phyloP scores from a whole-genome alignment of 2,888 invertebrate species.

The Molorchus minor region DNA sequence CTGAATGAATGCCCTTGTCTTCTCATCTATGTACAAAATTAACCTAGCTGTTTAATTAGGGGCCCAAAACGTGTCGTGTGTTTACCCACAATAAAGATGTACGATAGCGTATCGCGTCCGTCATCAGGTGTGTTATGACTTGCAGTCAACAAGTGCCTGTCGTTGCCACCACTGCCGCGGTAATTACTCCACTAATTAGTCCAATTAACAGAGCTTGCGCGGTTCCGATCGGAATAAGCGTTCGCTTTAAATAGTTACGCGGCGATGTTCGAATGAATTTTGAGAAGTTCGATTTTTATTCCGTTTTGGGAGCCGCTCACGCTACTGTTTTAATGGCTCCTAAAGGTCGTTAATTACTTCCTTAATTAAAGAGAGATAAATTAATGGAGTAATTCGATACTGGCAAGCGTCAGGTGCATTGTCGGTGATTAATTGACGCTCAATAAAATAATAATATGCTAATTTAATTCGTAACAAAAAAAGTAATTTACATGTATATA shows the following conservation, averaged over 20 bases:
- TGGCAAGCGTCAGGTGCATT: background rate
- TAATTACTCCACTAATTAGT: conserved; percentile 45
- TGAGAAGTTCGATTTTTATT: conserved; percentile 13
- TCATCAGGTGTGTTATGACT: conserved; percentile 3
- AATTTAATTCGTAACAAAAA: background rate
- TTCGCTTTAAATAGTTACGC: background rate
- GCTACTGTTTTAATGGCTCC: conserved; percentile 8
- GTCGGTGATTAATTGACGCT: conserved; percentile 5
- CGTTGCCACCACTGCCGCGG: conserved; percentile 41
- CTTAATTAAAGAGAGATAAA: conserved; percentile 13
- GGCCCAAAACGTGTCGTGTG: background rate
- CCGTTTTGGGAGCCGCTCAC: conserved; percentile 1
- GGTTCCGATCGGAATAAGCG: conserved; percentile 1
- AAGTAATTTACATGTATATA: background rate
- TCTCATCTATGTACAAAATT: background rate
- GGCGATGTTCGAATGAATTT: conserved; percentile 1
- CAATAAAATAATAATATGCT: background rate
- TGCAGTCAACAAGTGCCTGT: conserved; percentile 41
- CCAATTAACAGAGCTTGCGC: conserved; percentile 42
- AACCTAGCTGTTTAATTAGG: background rate
- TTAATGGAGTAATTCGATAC: conserved; percentile 13
- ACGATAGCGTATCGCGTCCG: conserved; percentile 12
- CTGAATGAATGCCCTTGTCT: too few relatives aligned
- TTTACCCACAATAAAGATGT: conserved; percentile 11
- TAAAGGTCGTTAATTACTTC: conserved; percentile 15